A percentile compares a stretch with the other conserved stretches of the same genome.
Evolutionary conservation across 2,113 vertebrate species (phyloP).

Genomic region (Coptodon rendalli): DNA sequence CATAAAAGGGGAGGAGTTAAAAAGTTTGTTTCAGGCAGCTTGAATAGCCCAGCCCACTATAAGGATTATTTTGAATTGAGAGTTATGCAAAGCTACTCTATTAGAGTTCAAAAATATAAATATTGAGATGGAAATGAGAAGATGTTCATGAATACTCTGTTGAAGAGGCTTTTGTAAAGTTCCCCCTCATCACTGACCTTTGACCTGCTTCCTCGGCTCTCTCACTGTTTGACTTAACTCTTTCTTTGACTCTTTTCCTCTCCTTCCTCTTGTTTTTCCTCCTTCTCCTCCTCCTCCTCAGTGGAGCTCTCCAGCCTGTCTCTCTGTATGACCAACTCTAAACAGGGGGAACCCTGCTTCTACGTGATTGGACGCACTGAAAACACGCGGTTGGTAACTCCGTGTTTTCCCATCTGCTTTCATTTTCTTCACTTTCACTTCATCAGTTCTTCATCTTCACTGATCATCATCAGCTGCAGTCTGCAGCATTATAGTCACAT

Average conservation of each 20-base stretch:
- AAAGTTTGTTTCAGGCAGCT: neutral
- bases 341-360: slow-evolving; percentile 79
- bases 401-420: neutral
- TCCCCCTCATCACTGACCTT: neutral
- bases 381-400: slow-evolving; percentile 74
- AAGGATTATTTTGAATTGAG: neutral
- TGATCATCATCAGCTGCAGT: neutral
- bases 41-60: rapidly evolving
- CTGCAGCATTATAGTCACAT: neutral
- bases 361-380: slow-evolving; percentile 80
- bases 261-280: neutral
- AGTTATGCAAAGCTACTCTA: neutral
- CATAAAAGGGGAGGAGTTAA: neutral
- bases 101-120: neutral
- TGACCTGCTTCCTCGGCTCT: neutral
- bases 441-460: neutral
- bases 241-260: neutral
- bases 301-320: slow-evolving; percentile 81
- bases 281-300: slow-evolving; percentile 28
- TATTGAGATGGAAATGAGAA: neutral
- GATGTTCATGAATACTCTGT: neutral
- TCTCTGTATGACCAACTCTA: slow-evolving; percentile 81
- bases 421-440: neutral
- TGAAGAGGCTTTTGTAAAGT: neutral
- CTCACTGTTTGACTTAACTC: neutral